phyloP scores from a whole-genome alignment of 2,888 invertebrate species.

The Melanargia galathea region DNA sequence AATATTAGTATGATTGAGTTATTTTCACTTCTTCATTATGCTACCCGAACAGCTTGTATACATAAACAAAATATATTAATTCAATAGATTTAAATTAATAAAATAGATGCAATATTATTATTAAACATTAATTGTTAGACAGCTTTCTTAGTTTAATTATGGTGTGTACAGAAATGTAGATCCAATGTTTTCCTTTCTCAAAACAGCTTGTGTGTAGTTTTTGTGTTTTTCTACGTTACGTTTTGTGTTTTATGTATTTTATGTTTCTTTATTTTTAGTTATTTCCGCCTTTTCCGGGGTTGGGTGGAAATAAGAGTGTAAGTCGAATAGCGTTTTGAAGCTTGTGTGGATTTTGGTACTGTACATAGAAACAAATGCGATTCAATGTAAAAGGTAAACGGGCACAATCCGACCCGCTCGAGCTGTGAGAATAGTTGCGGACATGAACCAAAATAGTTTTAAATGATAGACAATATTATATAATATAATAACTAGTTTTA shows the following conservation, averaged over 20 bases:
- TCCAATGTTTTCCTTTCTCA: not conserved
- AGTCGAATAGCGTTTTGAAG: slow-evolving; percentile 64
- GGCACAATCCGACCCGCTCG: too few species aligned
- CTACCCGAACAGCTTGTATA: not conserved
- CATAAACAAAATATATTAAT: not conserved
- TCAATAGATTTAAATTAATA: not conserved
- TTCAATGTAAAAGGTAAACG: not conserved
- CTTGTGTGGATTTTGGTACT: slow-evolving; percentile 53
- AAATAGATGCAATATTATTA: not conserved
- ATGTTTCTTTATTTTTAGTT: slow-evolving; percentile 74
- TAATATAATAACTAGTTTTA: too few species aligned
- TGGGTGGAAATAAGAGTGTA: slow-evolving; percentile 76
- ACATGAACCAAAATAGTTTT: too few species aligned
- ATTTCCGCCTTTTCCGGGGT: slow-evolving; percentile 70
- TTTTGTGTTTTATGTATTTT: slow-evolving; percentile 29
- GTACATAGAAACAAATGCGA: slow-evolving; percentile 20
- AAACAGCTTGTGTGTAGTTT: slow-evolving; percentile 30
- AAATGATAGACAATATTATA: too few species aligned
- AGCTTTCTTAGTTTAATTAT: slow-evolving; percentile 8
- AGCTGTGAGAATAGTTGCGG: too few species aligned
- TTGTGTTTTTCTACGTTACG: slow-evolving; percentile 7
- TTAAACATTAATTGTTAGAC: slow-evolving; percentile 13
- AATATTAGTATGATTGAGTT: not conserved
- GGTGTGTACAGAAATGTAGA: slow-evolving; percentile 3
- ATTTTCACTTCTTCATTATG: not conserved